A percentile compares a stretch with the other conserved stretches of the same genome.
Conservation (phyloP, 1,140 invertebrate species). For the Phymastichus coffea region DNA sequence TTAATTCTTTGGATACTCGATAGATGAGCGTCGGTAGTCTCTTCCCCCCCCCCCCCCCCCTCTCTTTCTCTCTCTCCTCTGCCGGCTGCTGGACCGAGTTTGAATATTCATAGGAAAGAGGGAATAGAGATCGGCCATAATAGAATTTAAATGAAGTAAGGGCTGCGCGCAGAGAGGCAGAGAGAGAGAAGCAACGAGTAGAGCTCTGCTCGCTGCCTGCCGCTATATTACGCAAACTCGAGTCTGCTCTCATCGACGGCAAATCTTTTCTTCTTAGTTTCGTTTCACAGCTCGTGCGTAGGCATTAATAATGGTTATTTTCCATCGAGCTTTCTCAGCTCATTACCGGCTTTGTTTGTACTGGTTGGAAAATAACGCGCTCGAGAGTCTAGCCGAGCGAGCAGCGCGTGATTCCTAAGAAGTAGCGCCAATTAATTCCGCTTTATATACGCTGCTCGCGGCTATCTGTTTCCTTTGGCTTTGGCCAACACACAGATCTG, state of each 20-base stretch:
- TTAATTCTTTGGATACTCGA: conserved; percentile 53
- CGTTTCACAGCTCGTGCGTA: background rate
- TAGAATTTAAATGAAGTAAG: conserved; percentile 54
- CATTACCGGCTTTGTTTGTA: conserved; percentile 7
- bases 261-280: conserved; percentile 19
- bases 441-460: too few species aligned
- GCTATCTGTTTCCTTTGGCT: conserved; percentile 35
- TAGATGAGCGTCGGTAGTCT: conserved; percentile 44
- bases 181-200: too few species aligned
- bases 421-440: conserved; percentile 22
- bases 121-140: conserved; percentile 53
- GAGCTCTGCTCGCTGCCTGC: too few species aligned
- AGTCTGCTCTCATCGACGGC: conserved; percentile 38
- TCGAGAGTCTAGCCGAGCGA: background rate
- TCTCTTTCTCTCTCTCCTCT: too few species aligned
- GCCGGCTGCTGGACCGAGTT: too few species aligned
- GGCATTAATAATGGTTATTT: background rate
- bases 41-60: too few species aligned
- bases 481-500: conserved; percentile 46
- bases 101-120: conserved; percentile 55
- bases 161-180: conserved; percentile 18
- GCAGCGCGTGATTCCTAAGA: conserved; percentile 12
- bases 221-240: conserved; percentile 40
- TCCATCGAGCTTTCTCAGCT: conserved; percentile 3
- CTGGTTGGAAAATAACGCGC: conserved; percentile 10